phyloP scores from a whole-genome alignment of 92 coral and sea anemone genomes.

The Blastomussa wellsi region DNA sequence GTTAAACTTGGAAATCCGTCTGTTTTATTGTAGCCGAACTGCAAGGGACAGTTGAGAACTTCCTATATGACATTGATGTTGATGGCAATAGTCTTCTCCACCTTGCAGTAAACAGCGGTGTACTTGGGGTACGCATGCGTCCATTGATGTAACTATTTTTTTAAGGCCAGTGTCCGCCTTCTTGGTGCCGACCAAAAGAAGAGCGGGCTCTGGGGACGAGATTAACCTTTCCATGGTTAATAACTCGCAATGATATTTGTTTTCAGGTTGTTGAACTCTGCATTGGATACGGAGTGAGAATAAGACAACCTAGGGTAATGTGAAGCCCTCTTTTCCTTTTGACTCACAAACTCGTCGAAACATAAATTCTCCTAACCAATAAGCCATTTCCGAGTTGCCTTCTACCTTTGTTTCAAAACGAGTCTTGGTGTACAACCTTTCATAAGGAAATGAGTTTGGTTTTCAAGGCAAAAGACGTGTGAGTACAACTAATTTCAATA shows the following conservation, averaged over 20 bases:
- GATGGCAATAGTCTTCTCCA: conserved; percentile 80
- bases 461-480: too few relatives aligned
- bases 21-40: conserved; percentile 3
- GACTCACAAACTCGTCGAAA: background rate
- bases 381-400: too few relatives aligned
- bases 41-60: conserved; percentile 26
- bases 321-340: background rate
- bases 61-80: conserved; percentile 62
- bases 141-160: background rate
- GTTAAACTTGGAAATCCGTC: background rate
- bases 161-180: too few relatives aligned
- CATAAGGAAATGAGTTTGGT: too few relatives aligned
- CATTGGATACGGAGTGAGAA: conserved; percentile 66
- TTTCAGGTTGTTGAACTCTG: conserved; percentile 73
- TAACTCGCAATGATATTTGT: background rate
- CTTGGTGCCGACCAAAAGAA: too few relatives aligned
- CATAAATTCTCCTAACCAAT: background rate
- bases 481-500: too few relatives aligned
- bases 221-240: background rate
- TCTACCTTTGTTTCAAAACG: too few relatives aligned
- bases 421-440: too few relatives aligned
- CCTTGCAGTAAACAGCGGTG: conserved; percentile 87
- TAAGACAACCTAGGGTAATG: conserved; percentile 71
- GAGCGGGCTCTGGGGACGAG: too few relatives aligned
- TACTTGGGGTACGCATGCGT: conserved; percentile 64